Evolutionary conservation across 2,888 invertebrate genomes (phyloP).

Genomic region (Trichogramma evanescens): DNA sequence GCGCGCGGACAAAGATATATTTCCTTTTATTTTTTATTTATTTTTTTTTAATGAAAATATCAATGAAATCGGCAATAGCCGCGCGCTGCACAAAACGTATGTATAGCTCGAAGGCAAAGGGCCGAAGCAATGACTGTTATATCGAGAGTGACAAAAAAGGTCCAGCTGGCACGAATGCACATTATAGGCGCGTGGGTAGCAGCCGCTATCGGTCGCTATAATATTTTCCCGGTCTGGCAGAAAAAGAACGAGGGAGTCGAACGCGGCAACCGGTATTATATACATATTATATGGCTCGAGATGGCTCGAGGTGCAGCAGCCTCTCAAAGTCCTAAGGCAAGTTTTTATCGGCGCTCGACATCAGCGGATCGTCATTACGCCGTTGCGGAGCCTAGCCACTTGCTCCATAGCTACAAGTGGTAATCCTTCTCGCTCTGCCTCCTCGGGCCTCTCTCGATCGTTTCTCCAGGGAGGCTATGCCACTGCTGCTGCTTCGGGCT

Average conservation of each 20-base stretch:
- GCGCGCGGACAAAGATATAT: too few species aligned
- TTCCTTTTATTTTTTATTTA: too few species aligned
- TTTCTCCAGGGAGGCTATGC: neutral
- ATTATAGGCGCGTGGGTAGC: too few species aligned
- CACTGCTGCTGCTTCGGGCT: neutral
- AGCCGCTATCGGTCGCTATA: neutral
- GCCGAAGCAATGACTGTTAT: too few species aligned
- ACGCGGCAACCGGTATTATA: neutral
- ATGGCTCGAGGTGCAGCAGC: neutral
- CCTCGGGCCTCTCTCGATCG: neutral
- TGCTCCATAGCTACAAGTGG: constrained; percentile 26
- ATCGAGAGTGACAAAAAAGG: too few species aligned
- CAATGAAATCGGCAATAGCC: neutral
- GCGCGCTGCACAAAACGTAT: neutral
- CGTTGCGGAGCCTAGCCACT: constrained; percentile 28
- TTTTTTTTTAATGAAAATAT: too few species aligned
- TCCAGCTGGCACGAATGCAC: too few species aligned
- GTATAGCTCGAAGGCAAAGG: neutral
- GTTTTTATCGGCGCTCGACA: constrained; percentile 44
- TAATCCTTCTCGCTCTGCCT: constrained; percentile 2
- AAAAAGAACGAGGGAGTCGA: neutral
- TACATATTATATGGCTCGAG: constrained; percentile 1
- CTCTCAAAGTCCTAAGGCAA: constrained; percentile 27
- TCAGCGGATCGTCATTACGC: constrained; percentile 45
- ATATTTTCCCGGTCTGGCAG: neutral